Percentiles rank a stretch among this genome's conserved stretches.
These are phyloP conservation scores for Capreolus pygargus DNA, from an alignment of 2,113 vertebrate species.

Conservation along the genomic window DNA sequence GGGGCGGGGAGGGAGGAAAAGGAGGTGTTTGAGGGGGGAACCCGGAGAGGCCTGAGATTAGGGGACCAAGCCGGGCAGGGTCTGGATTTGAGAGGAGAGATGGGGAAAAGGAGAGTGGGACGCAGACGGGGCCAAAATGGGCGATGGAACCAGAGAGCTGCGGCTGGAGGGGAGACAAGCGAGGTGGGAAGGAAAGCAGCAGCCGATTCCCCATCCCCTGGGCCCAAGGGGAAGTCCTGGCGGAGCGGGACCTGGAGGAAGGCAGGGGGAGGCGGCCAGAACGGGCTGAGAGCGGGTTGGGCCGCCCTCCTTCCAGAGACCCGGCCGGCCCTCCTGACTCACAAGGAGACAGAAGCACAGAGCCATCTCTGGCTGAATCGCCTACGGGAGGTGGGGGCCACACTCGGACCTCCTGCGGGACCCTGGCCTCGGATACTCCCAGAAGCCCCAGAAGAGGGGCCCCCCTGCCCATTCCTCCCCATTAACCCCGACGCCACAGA, in stretches of 20 bases:
- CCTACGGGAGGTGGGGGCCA: no score
- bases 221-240: neutral
- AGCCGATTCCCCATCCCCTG: neutral
- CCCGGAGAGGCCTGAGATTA: neutral
- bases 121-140: neutral
- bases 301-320: neutral
- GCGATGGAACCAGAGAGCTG: neutral
- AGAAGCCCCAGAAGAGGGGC: neutral
- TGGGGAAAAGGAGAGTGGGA: neutral
- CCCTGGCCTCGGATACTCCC: neutral
- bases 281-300: accelerated
- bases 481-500: neutral
- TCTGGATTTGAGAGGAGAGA: neutral
- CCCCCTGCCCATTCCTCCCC: neutral
- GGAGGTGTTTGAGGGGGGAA: neutral
- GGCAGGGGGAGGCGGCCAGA: neutral
- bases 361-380: neutral
- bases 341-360: neutral
- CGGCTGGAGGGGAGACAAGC: constrained; percentile 51
- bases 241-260: neutral
- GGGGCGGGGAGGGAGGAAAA: accelerated
- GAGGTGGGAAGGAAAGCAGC: no score
- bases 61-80: neutral
- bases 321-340: neutral
- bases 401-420: neutral